Conservation (phyloP, 2,888 invertebrate genomes). For the Cactoblastis cactorum region DNA sequence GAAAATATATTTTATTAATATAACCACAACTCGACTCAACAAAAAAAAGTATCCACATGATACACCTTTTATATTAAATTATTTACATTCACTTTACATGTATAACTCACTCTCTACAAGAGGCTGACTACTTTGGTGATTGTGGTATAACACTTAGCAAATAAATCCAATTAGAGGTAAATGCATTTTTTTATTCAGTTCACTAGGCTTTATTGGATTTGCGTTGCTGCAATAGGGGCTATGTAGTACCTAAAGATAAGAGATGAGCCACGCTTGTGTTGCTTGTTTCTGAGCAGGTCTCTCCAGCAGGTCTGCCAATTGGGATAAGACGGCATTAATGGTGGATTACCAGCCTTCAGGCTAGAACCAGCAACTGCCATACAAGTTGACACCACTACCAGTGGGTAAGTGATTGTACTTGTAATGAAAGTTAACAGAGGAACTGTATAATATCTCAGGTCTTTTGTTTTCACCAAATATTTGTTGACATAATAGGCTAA, state of each 20-base stretch:
- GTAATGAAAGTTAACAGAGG: constrained; percentile 84
- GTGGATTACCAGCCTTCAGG: constrained; percentile 89
- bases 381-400: constrained; percentile 93
- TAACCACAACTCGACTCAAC: constrained; percentile 64
- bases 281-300: constrained; percentile 85
- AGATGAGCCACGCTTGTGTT: constrained; percentile 92
- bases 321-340: constrained; percentile 89
- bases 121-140: constrained; percentile 69
- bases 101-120: constrained; percentile 42
- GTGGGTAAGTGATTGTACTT: constrained; percentile 93
- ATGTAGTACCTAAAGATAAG: constrained; percentile 86
- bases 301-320: constrained; percentile 92
- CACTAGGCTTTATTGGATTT: constrained; percentile 52
- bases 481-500: constrained; percentile 89
- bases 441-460: constrained; percentile 78
- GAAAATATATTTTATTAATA: constrained; percentile 70
- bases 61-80: constrained; percentile 71
- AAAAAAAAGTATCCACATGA: constrained; percentile 64
- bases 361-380: constrained; percentile 92
- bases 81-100: constrained; percentile 70
- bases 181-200: constrained; percentile 53
- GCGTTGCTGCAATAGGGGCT: constrained; percentile 65
- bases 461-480: constrained; percentile 87
- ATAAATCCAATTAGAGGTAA: constrained; percentile 65
- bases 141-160: constrained; percentile 75